Conservation (phyloP, 2,113 vertebrate genomes). For the Pogona vitticeps region DNA sequence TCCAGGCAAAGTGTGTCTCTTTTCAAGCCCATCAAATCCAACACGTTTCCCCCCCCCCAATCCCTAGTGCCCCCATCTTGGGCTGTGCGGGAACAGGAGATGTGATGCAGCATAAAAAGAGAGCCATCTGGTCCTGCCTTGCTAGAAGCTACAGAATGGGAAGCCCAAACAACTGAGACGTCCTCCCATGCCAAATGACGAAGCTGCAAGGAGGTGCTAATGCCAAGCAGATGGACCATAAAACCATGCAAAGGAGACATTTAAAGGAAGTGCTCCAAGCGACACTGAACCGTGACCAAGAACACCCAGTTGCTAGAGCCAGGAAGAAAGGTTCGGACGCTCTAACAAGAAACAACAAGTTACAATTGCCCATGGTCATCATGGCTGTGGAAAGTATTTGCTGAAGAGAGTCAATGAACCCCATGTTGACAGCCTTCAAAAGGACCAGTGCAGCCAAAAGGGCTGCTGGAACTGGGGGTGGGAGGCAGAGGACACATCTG, state of each 20-base stretch:
- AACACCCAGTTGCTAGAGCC: neutral
- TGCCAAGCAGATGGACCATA: neutral
- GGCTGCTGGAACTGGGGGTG: too few relatives aligned
- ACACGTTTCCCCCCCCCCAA: too few relatives aligned
- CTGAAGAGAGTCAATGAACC: conserved; percentile 30
- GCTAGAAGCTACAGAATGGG: neutral
- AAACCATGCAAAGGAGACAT: neutral
- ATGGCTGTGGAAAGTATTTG: conserved; percentile 35
- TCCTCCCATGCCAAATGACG: neutral
- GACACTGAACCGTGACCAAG: accelerated
- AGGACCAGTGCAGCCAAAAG: too few relatives aligned
- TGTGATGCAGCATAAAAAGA: neutral
- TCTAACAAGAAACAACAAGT: neutral
- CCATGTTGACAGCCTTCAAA: neutral
- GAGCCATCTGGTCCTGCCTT: neutral
- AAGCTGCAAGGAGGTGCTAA: neutral
- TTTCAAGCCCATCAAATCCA: too few relatives aligned
- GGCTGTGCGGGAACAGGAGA: neutral
- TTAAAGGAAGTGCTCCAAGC: neutral
- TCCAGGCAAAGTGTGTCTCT: too few relatives aligned
- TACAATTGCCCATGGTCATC: neutral
- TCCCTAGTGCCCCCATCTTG: too few relatives aligned
- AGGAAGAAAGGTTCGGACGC: neutral
- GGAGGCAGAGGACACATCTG: too few relatives aligned
- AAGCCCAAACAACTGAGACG: neutral